Conservation (phyloP, 2,797 vertebrate genomes). For the Numenius phaeopus region DNA sequence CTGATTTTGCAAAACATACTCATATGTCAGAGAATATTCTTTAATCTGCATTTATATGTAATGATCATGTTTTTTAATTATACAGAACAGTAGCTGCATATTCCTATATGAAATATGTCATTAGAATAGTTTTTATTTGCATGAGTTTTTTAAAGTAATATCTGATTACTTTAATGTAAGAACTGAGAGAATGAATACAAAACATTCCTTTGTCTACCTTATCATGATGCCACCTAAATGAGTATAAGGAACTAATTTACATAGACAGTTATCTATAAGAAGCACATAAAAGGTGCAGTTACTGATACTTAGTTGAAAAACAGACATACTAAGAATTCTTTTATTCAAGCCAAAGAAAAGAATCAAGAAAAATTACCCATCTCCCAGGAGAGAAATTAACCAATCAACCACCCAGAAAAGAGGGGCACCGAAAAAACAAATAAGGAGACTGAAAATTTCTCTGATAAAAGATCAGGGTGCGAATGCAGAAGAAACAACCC, state of each 20-base stretch:
- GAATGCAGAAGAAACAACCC: not conserved
- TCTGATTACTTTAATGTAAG: not conserved
- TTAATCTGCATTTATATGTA: not conserved
- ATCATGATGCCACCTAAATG: not conserved
- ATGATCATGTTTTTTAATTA: not conserved
- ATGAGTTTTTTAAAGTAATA: not conserved
- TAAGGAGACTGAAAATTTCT: not conserved
- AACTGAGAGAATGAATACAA: not conserved
- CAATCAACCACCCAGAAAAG: not conserved
- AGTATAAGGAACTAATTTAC: not conserved
- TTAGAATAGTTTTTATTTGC: not conserved
- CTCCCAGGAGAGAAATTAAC: not conserved
- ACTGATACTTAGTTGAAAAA: not conserved
- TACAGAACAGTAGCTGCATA: not conserved
- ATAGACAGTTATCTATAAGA: not conserved
- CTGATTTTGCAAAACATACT: not conserved
- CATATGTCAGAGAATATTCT: not conserved
- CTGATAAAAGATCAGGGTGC: not conserved
- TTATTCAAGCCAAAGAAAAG: not conserved
- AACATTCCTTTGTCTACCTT: not conserved
- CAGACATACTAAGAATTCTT: not conserved
- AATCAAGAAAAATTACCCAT: accelerated
- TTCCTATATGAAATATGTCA: not conserved
- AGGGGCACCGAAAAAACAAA: accelerated
- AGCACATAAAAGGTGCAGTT: not conserved